Conservation (phyloP, 2,888 invertebrate species). For the Cheilosia soror region DNA sequence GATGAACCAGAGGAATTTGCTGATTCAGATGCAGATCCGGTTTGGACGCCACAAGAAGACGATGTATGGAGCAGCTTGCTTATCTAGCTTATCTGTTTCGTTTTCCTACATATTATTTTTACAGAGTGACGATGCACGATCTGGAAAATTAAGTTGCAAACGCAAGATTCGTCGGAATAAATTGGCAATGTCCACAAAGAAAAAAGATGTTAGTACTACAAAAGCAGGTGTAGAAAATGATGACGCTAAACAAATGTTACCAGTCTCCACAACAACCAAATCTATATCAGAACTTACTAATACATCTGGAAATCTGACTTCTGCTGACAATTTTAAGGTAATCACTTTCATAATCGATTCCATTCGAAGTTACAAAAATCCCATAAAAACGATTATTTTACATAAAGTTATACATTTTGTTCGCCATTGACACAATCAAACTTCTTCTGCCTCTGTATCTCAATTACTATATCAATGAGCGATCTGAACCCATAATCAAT, state of each 20-base stretch:
- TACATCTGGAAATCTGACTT: slow-evolving; percentile 56
- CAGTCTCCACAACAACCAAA: slow-evolving; percentile 52
- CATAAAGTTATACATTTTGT: too few relatives aligned
- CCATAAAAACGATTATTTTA: not conserved
- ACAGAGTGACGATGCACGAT: slow-evolving; percentile 56
- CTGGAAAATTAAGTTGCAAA: slow-evolving; percentile 35
- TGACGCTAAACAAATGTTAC: slow-evolving; percentile 20
- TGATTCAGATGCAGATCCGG: slow-evolving; percentile 89
- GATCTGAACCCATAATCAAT: too few relatives aligned
- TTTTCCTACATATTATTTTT: slow-evolving; percentile 26
- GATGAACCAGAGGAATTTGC: slow-evolving; percentile 86
- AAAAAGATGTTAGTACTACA: slow-evolving; percentile 7
- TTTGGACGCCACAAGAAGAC: slow-evolving; percentile 89
- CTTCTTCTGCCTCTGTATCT: too few relatives aligned
- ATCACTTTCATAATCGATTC: not conserved
- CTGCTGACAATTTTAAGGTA: slow-evolving; percentile 82
- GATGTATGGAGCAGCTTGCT: slow-evolving; percentile 80
- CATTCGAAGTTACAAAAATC: not conserved
- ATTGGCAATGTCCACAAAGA: slow-evolving; percentile 17
- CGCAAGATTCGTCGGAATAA: slow-evolving; percentile 58
- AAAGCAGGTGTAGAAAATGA: slow-evolving; percentile 25
- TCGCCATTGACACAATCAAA: too few relatives aligned
- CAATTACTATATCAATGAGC: too few relatives aligned
- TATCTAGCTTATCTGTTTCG: slow-evolving; percentile 4
- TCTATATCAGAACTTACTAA: slow-evolving; percentile 42